Percentiles rank a stretch among this genome's conserved stretches.
Evolutionary conservation across 2,888 invertebrate species (phyloP).

Genomic region (Hyposoter didymator): DNA sequence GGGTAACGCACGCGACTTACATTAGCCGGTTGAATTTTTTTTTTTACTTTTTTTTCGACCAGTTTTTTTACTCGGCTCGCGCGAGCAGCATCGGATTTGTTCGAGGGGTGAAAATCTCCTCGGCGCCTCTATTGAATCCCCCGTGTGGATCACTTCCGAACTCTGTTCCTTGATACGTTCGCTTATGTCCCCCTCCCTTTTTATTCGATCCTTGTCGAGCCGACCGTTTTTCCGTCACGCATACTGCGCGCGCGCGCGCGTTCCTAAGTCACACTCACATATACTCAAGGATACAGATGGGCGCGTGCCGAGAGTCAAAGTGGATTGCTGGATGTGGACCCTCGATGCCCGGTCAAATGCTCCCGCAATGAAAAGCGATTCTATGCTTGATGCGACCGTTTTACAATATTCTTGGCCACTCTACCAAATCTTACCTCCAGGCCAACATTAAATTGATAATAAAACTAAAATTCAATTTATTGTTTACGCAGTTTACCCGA

Average conservation of each 20-base stretch:
- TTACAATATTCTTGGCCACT: constrained; percentile 11
- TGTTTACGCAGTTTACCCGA: background rate
- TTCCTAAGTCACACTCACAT: constrained; percentile 72
- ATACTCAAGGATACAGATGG: constrained; percentile 48
- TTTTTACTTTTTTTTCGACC: constrained; percentile 31
- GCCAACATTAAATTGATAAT: constrained; percentile 13
- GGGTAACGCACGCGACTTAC: constrained; percentile 17
- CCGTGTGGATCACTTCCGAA: constrained; percentile 37
- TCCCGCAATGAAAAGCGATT: constrained; percentile 44
- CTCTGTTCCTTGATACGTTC: constrained; percentile 45
- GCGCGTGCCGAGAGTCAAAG: constrained; percentile 50
- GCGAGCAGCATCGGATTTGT: constrained; percentile 35
- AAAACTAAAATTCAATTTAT: constrained; percentile 8
- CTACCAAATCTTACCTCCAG: constrained; percentile 14
- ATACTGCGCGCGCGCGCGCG: constrained; percentile 64
- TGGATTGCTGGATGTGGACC: constrained; percentile 68
- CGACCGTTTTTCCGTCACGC: constrained; percentile 57
- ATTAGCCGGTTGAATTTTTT: constrained; percentile 18
- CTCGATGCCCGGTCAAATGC: constrained; percentile 39
- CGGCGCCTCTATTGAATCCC: constrained; percentile 41
- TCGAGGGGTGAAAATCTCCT: constrained; percentile 46
- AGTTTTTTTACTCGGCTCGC: constrained; percentile 32
- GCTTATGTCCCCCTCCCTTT: constrained; percentile 52
- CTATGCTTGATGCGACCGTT: constrained; percentile 49
- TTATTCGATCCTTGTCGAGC: constrained; percentile 57